Base-by-base conservation (phyloP, 2,797 vertebrate species). In the Acestrorhynchus altus region DNA sequence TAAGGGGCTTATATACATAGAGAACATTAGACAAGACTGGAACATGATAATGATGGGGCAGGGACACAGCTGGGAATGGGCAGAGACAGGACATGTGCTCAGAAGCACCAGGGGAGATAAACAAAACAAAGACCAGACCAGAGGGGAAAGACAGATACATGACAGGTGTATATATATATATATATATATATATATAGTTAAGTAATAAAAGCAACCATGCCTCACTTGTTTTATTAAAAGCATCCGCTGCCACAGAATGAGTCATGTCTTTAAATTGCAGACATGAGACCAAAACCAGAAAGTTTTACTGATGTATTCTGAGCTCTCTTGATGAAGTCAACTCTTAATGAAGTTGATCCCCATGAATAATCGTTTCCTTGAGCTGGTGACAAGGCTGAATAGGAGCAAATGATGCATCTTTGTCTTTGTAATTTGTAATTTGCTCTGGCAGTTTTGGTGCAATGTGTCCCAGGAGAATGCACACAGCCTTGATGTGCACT, bases 191-290 rank as follows among this genome's bases (percentile, higher is more conserved):
- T n/a, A n/a, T n/a, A 67, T 66, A 72, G 54, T 46, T n/a, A 59
- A 64, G 49, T 39, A 40, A 59, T 66, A 60, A 51, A 70, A 59
- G 47, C 20, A 39, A 20, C 42, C 31, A 15, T 13, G 73, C 49
- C 61, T 75, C 40, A 9, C 51, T 72, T 26, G 22, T 49, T 60
- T 51, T 22, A 67, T 74, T 73, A 60, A 73, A 67, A 51, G 44
- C 52, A 42, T 59, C 52, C 24, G 8, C 22, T 66, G 26, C 42
- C 40, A 16, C n/a, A 31, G 9, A 42, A 18, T 20, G 28, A 68
- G 46, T 65, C 49, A 65, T 56, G 49, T 68, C 44, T 60, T 59
- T 44, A 31, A 46, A 31, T 51, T 68, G 26, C 66, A 72, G 63
- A 4, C 2, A 49, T 66, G 40, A 39, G 16, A n/a, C 26, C 16